Conservation (phyloP, 2,797 vertebrate species). For the Phrynocephalus guinanensis region DNA sequence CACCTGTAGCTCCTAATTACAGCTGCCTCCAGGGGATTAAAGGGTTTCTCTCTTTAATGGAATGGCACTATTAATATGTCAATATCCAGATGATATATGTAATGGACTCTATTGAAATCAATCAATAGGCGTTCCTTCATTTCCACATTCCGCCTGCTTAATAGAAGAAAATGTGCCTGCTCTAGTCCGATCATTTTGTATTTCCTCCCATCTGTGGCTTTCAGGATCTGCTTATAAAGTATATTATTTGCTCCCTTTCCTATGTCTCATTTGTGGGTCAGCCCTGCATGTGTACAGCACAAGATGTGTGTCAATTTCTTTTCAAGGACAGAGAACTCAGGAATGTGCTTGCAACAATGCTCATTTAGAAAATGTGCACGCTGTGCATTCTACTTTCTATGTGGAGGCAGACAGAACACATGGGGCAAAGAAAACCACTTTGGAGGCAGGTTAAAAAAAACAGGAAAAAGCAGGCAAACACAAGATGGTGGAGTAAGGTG, state of each 20-base stretch:
- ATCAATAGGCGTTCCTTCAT: slow-evolving; percentile 63
- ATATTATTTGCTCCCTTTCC: slow-evolving; percentile 25
- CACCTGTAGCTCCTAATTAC: slow-evolving; percentile 46
- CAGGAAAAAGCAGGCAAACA: not conserved
- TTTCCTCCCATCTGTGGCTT: not conserved
- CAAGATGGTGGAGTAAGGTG: not conserved
- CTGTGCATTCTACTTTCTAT: not conserved
- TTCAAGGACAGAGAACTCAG: slow-evolving; percentile 4
- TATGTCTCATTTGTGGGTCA: slow-evolving; percentile 4
- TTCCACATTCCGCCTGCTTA: slow-evolving; percentile 54
- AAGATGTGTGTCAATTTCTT: slow-evolving; percentile 8
- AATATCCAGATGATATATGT: slow-evolving; percentile 47
- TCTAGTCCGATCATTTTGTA: slow-evolving; percentile 50
- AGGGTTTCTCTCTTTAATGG: slow-evolving; percentile 46
- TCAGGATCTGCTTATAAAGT: slow-evolving; percentile 36
- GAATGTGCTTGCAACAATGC: not conserved
- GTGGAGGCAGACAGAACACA: not conserved
- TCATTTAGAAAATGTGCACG: not conserved
- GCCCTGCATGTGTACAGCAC: not conserved
- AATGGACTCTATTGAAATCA: slow-evolving; percentile 67
- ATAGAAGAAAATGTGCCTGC: slow-evolving; percentile 66
- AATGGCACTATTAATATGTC: slow-evolving; percentile 60
- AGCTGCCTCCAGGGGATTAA: slow-evolving; percentile 17
- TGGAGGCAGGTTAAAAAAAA: not conserved
- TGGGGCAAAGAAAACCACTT: not conserved